These are phyloP conservation scores for Artibeus lituratus DNA, from an alignment of 2,797 vertebrate genomes.

Conservation along the genomic window DNA sequence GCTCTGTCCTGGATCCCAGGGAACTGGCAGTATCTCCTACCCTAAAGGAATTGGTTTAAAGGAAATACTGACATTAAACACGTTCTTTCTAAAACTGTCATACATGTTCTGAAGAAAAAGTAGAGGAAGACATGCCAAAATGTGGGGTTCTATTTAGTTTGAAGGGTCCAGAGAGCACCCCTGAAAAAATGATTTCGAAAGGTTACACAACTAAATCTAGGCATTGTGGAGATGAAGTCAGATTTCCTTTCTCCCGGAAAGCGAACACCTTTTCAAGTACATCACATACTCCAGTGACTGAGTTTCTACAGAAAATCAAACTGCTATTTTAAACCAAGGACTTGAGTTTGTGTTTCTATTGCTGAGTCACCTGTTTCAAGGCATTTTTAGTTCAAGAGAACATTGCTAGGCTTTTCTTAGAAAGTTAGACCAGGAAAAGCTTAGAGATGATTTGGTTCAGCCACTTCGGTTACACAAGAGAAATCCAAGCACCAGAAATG, in stretches of 20 bases:
- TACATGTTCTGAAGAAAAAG: neutral
- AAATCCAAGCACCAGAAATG: neutral
- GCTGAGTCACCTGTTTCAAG: neutral
- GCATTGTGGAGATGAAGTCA: neutral
- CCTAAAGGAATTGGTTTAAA: neutral
- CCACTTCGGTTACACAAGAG: neutral
- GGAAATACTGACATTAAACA: neutral
- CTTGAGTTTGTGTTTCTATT: neutral
- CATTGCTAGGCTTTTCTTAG: conserved; percentile 25
- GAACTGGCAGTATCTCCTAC: neutral
- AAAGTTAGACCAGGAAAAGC: neutral
- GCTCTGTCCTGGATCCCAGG: neutral
- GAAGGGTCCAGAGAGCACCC: neutral
- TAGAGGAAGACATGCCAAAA: neutral
- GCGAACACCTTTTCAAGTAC: neutral
- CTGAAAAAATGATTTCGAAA: neutral
- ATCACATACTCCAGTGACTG: neutral
- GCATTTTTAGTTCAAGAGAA: neutral
- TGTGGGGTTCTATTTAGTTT: neutral
- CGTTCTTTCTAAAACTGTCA: neutral
- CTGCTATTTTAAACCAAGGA: neutral
- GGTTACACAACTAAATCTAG: neutral
- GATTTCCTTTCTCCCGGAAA: neutral
- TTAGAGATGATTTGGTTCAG: conserved; percentile 5
- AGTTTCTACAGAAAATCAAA: neutral